Evolutionary conservation across 2,888 invertebrate genomes (phyloP).

Genomic region (Lepidocyrtinus sp.): DNA sequence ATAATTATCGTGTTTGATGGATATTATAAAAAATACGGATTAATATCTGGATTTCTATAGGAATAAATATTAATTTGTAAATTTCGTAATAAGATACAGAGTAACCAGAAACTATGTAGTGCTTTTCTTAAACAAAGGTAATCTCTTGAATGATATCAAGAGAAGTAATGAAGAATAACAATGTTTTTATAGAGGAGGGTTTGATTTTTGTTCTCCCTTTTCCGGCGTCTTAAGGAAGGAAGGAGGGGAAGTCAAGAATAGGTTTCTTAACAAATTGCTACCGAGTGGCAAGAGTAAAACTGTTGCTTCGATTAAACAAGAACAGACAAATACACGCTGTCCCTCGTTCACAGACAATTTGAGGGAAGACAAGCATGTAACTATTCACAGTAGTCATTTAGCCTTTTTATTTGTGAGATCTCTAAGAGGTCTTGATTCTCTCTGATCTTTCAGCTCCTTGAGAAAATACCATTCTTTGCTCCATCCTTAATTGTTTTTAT

Average conservation of each 20-base stretch:
- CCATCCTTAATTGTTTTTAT: constrained; percentile 69
- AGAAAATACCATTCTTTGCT: constrained; percentile 37
- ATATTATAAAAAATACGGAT: no score
- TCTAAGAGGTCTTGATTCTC: constrained; percentile 36
- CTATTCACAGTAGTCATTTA: not conserved
- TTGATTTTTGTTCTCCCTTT: no score
- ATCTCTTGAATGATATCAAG: no score
- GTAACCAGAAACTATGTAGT: no score
- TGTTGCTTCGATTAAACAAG: constrained; percentile 26
- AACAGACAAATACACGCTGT: constrained; percentile 12
- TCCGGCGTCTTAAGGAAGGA: no score
- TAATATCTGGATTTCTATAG: no score
- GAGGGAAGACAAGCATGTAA: constrained; percentile 8
- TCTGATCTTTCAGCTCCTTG: constrained; percentile 46
- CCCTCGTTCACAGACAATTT: not conserved
- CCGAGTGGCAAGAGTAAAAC: constrained; percentile 27
- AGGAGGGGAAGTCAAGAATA: constrained; percentile 31
- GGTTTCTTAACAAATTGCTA: constrained; percentile 42
- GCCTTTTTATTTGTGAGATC: constrained; percentile 12
- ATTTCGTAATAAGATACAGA: no score
- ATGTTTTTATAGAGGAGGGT: no score
- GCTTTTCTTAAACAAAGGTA: no score
- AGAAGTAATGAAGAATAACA: no score
- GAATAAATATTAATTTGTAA: no score
- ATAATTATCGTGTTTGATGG: no score